These are phyloP conservation scores for Albula goreensis DNA, from an alignment of 2,113 vertebrate genomes.

Conservation along the genomic window DNA sequence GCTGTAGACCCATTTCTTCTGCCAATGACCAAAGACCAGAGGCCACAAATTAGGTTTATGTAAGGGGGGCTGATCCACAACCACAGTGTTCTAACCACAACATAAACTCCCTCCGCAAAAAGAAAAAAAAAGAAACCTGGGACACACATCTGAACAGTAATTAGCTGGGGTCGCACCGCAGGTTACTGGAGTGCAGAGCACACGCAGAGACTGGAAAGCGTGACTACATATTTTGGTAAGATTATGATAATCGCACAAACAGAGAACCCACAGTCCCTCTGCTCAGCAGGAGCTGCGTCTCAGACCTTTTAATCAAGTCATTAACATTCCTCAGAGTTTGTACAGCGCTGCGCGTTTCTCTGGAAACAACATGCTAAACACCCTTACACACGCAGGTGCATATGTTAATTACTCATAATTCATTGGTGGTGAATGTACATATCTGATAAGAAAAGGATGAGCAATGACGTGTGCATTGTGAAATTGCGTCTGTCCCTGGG, in stretches of 20 bases:
- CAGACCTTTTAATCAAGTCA: constrained; percentile 61
- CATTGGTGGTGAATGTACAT: not conserved
- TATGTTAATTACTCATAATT: not conserved
- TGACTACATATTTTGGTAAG: constrained; percentile 47
- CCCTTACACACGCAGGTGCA: too few species aligned
- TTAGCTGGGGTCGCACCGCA: not conserved
- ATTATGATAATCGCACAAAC: constrained; percentile 68
- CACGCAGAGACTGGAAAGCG: not conserved
- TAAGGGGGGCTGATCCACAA: not conserved
- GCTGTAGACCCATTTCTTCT: not conserved
- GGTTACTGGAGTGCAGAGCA: not conserved
- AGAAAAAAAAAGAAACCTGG: not conserved
- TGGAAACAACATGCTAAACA: not conserved
- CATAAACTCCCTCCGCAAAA: not conserved
- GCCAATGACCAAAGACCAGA: not conserved
- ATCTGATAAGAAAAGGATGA: not conserved
- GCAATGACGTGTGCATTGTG: not conserved
- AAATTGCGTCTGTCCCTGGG: not conserved
- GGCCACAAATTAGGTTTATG: not conserved
- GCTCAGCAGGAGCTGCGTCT: constrained; percentile 39
- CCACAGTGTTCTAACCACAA: not conserved
- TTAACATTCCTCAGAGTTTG: constrained; percentile 71
- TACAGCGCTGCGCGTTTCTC: constrained; percentile 35
- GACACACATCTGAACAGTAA: not conserved
- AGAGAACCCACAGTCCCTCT: constrained; percentile 57